These are phyloP conservation scores for Electrona antarctica DNA, from an alignment of 2,113 vertebrate species.

Conservation along the genomic window DNA sequence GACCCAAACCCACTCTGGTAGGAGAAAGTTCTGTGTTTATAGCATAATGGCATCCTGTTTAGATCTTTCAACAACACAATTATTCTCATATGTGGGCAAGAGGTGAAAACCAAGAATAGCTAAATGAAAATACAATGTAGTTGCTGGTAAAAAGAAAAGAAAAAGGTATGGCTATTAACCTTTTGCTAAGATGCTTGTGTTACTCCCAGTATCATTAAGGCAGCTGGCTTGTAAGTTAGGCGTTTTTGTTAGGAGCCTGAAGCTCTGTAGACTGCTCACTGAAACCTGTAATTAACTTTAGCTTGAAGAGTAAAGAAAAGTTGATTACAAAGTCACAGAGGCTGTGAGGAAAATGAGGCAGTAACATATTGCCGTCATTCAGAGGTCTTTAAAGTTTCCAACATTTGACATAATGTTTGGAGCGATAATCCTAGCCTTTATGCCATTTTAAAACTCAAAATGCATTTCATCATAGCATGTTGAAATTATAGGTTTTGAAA, in stretches of 20 bases:
- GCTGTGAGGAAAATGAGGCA: slow-evolving; percentile 40
- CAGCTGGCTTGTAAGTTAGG: slow-evolving; percentile 28
- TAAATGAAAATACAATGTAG: slow-evolving; percentile 38
- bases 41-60: slow-evolving; percentile 78
- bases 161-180: slow-evolving; percentile 14
- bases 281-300: slow-evolving; percentile 72
- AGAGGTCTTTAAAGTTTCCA: slow-evolving; percentile 12
- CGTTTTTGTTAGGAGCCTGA: slow-evolving; percentile 65
- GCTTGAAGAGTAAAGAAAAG: slow-evolving; percentile 58
- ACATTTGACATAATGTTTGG: neutral
- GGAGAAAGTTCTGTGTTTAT: slow-evolving; percentile 86
- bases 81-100: slow-evolving; percentile 51
- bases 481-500: neutral
- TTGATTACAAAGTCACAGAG: slow-evolving; percentile 59
- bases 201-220: slow-evolving; percentile 10
- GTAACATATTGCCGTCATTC: neutral
- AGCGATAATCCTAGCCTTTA: neutral
- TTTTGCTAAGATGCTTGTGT: neutral
- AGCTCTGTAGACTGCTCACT: slow-evolving; percentile 55
- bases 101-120: slow-evolving; percentile 30
- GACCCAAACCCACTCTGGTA: slow-evolving; percentile 86
- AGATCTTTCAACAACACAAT: slow-evolving; percentile 60
- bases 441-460: neutral
- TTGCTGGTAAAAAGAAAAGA: neutral
- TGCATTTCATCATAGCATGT: too few relatives aligned